A percentile compares a stretch with the other conserved stretches of the same genome.
These are phyloP conservation scores for Nebria salina DNA, from an alignment of 2,888 invertebrate genomes.

Conservation along the genomic window DNA sequence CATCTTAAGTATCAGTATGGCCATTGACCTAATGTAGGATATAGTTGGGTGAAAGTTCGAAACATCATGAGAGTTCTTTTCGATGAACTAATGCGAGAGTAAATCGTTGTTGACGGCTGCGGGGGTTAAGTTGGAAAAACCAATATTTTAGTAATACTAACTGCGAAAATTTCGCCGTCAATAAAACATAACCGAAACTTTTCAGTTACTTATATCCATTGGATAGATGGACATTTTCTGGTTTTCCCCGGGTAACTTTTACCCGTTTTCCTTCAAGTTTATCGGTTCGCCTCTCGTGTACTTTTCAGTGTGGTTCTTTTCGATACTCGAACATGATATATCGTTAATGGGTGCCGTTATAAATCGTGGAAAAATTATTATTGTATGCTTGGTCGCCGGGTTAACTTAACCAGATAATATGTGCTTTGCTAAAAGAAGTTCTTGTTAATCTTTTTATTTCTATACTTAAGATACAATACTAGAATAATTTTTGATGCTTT, in stretches of 20 bases:
- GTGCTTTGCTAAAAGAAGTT: constrained; percentile 23
- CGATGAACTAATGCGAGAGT: not conserved
- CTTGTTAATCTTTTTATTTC: not conserved
- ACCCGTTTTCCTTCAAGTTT: not conserved
- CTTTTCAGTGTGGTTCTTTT: constrained; percentile 10
- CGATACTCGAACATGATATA: constrained; percentile 43
- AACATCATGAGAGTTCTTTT: not conserved
- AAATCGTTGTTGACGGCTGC: constrained; percentile 1
- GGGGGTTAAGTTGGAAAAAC: not conserved
- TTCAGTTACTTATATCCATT: constrained; percentile 19
- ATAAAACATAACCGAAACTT: constrained; percentile 34
- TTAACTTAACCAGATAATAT: constrained; percentile 44
- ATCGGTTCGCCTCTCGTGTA: not conserved
- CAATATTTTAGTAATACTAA: constrained; percentile 6
- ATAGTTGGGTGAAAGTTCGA: not conserved
- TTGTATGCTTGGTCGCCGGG: constrained; percentile 31
- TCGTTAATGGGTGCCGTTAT: constrained; percentile 40
- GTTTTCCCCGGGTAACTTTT: not conserved
- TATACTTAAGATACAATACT: not conserved
- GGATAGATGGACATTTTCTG: not conserved
- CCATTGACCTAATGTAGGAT: not conserved
- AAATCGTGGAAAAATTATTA: constrained; percentile 39
- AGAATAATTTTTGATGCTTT: too few species aligned
- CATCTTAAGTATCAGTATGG: too few species aligned
- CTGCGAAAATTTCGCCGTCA: constrained; percentile 28